These are phyloP conservation scores for Osmerus mordax DNA, from an alignment of 2,113 vertebrate genomes.

Conservation along the genomic window DNA sequence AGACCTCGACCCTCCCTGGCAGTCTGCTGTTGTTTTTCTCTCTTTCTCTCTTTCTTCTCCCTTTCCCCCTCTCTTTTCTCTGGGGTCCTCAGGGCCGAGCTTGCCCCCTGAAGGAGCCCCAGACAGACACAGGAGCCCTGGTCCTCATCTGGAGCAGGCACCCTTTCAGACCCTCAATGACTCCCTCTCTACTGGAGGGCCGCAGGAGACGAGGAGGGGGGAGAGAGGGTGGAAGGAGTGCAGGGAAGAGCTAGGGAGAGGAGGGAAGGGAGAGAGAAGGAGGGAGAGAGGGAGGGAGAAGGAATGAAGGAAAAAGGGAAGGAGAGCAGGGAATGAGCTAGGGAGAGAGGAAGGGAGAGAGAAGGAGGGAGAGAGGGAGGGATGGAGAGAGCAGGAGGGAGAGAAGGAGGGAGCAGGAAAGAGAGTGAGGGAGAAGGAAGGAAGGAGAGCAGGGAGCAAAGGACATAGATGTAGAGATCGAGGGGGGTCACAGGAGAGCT, in stretches of 20 bases:
- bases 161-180: constrained; percentile 66
- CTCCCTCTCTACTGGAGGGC: constrained; percentile 46
- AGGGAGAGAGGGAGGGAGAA: constrained; percentile 36
- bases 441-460: background rate
- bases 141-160: constrained; percentile 65
- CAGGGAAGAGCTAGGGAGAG: constrained; percentile 31
- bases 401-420: constrained; percentile 37
- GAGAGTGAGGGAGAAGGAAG: constrained; percentile 42
- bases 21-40: constrained; percentile 58
- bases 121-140: constrained; percentile 49
- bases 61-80: constrained; percentile 45
- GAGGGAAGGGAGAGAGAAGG: constrained; percentile 34
- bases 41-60: background rate
- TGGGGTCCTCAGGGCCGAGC: constrained; percentile 64
- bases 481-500: constrained; percentile 10
- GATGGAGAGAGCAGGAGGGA: constrained; percentile 22
- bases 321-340: background rate
- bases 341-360: no score
- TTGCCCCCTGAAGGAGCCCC: constrained; percentile 74
- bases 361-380: no score
- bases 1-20: constrained; percentile 63
- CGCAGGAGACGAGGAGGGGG: constrained; percentile 38
- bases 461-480: constrained; percentile 59
- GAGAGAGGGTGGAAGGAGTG: constrained; percentile 12
- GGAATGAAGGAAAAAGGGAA: constrained; percentile 13